Evolutionary conservation across 2,113 vertebrate genomes (phyloP).

Genomic region (Nothocercus nigrocapillus): DNA sequence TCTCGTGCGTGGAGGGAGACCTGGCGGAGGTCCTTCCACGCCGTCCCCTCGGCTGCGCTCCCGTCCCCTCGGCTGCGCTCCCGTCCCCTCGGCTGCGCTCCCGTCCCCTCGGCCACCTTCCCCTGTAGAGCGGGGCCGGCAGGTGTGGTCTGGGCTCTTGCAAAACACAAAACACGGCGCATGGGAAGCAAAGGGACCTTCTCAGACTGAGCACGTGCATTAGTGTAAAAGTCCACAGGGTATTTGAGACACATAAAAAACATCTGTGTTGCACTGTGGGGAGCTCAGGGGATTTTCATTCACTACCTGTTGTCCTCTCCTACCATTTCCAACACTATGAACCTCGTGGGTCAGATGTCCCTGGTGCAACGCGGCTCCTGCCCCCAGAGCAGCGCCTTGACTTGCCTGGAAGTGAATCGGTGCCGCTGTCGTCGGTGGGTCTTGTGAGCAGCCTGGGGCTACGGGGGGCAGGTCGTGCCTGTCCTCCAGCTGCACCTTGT

Average conservation of each 20-base stretch:
- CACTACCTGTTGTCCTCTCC: neutral
- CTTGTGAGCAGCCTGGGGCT: neutral
- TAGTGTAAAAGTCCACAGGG: neutral
- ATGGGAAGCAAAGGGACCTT: no score
- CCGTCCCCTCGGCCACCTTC: neutral
- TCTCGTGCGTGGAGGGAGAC: neutral
- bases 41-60: neutral
- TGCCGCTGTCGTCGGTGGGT: neutral
- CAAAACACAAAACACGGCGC: no score
- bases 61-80: no score
- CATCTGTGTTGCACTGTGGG: neutral
- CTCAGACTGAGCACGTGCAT: neutral
- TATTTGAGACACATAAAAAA: neutral
- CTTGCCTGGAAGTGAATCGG: neutral
- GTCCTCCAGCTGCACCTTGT: neutral
- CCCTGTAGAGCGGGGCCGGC: neutral
- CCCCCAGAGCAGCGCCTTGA: fast-evolving
- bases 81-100: neutral
- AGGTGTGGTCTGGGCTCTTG: neutral
- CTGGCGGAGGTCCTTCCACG: neutral
- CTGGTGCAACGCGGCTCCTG: neutral
- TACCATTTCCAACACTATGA: neutral
- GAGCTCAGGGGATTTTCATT: neutral
- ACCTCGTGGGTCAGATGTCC: fast-evolving
- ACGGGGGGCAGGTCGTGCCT: neutral